These are phyloP conservation scores for Cyclopterus lumpus DNA, from an alignment of 2,797 vertebrate species.

Conservation along the genomic window DNA sequence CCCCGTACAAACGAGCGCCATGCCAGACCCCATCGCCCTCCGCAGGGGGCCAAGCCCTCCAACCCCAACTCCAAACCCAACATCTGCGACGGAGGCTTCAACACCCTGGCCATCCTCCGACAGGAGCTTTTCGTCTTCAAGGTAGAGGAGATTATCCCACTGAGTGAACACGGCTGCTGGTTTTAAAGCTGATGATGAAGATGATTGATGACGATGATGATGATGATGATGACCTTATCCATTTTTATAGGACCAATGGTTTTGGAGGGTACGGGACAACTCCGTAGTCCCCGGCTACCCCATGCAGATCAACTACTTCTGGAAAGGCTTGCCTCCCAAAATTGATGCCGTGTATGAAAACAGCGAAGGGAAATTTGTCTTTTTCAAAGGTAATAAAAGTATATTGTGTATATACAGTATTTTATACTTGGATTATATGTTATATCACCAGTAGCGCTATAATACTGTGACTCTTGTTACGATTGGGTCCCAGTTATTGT, in stretches of 20 bases:
- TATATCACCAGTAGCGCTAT: background rate
- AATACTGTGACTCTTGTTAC: background rate
- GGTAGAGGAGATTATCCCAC: constrained; percentile 78
- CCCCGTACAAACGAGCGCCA: constrained; percentile 93
- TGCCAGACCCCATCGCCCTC: constrained; percentile 91
- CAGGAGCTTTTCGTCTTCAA: constrained; percentile 99
- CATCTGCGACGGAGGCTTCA: constrained; percentile 99
- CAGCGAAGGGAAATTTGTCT: constrained; percentile 97
- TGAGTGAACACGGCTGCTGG: background rate
- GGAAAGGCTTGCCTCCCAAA: constrained; percentile 94
- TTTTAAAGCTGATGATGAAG: constrained; percentile 2
- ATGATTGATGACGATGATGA: constrained; percentile 1
- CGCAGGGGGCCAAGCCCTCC: constrained; percentile 91
- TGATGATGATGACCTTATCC: background rate
- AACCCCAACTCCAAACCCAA: constrained; percentile 96
- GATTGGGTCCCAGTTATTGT: rapidly evolving
- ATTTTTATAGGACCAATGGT: constrained; percentile 94
- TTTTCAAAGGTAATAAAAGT: constrained; percentile 94
- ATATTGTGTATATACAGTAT: no score
- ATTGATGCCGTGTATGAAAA: constrained; percentile 99
- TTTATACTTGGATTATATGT: background rate
- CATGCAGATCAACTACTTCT: constrained; percentile 98
- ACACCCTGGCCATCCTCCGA: constrained; percentile 96
- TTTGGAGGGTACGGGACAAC: constrained; percentile 98
- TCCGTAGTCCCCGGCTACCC: constrained; percentile 97